These are phyloP conservation scores for Brachyhypopomus occidentalis DNA, from an alignment of 2,113 vertebrate genomes.

Conservation along the genomic window DNA sequence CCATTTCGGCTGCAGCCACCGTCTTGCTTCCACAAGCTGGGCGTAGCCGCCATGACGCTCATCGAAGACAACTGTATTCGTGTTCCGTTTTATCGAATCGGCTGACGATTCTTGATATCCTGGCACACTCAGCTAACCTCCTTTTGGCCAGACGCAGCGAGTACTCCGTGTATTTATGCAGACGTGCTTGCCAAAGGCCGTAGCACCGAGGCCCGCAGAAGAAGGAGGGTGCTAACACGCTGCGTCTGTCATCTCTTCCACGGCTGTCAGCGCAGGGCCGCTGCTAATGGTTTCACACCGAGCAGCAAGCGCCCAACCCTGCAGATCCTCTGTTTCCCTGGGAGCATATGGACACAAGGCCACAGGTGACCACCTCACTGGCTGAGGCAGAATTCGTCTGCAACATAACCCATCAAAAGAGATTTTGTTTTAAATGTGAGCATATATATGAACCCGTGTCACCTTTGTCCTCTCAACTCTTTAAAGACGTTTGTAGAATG, in stretches of 20 bases:
- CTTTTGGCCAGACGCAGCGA: slow-evolving; percentile 38
- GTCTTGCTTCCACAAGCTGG: no score
- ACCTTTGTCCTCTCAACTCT: no score
- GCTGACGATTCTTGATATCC: background rate
- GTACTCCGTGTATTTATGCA: slow-evolving; percentile 69
- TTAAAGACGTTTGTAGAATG: no score
- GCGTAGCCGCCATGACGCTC: no score
- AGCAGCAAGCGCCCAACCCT: background rate
- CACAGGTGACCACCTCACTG: slow-evolving; percentile 3
- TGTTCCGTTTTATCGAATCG: background rate
- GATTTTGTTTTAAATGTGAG: background rate
- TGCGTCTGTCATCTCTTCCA: slow-evolving; percentile 67
- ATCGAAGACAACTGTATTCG: background rate
- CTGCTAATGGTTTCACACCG: slow-evolving; percentile 28
- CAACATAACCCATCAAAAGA: background rate
- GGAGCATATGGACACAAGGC: slow-evolving; percentile 13
- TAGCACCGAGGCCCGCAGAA: slow-evolving; percentile 63
- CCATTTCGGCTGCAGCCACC: no score
- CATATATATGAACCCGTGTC: no score
- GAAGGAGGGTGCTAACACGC: slow-evolving; percentile 64
- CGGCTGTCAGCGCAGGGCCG: slow-evolving; percentile 57
- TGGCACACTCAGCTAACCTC: slow-evolving; percentile 8
- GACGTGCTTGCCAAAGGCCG: slow-evolving; percentile 69
- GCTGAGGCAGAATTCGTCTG: background rate
- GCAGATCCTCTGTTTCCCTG: background rate